phyloP scores from a whole-genome alignment of 2,113 vertebrate genomes.

The Limnothrissa miodon region DNA sequence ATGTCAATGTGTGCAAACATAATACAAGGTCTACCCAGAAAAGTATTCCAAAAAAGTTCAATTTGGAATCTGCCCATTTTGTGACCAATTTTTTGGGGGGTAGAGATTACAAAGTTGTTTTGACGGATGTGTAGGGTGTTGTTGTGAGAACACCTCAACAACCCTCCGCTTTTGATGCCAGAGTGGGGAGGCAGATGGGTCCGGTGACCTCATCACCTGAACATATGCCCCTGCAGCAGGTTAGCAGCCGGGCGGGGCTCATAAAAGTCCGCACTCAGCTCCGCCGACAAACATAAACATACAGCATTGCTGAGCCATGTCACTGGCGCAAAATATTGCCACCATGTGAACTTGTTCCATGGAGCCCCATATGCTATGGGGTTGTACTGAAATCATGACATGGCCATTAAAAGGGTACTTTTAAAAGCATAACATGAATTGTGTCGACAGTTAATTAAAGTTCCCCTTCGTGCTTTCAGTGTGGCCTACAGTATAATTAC shows the following conservation, averaged over 20 bases:
- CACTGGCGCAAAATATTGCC: background rate
- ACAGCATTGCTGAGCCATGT: background rate
- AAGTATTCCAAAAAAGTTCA: background rate
- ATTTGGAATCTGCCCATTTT: background rate
- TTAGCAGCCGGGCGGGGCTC: constrained; percentile 38
- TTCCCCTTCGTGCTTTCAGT: background rate
- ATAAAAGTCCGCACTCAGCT: background rate
- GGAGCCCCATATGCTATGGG: background rate
- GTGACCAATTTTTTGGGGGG: background rate
- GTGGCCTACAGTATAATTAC: background rate
- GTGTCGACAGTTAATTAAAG: background rate
- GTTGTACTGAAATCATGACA: background rate
- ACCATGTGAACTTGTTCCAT: background rate
- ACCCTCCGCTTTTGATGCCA: constrained; percentile 2
- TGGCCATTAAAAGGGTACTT: background rate
- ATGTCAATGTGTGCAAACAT: no score
- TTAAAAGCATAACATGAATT: background rate
- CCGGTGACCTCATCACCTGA: constrained; percentile 57
- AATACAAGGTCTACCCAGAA: background rate
- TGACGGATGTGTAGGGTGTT: background rate
- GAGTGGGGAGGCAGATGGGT: constrained; percentile 52
- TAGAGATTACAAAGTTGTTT: background rate
- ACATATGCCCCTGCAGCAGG: constrained; percentile 61
- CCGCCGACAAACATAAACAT: background rate
- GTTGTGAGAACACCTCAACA: background rate